These are phyloP conservation scores for Capromys pilorides DNA, from an alignment of 2,797 vertebrate genomes.

Conservation along the genomic window DNA sequence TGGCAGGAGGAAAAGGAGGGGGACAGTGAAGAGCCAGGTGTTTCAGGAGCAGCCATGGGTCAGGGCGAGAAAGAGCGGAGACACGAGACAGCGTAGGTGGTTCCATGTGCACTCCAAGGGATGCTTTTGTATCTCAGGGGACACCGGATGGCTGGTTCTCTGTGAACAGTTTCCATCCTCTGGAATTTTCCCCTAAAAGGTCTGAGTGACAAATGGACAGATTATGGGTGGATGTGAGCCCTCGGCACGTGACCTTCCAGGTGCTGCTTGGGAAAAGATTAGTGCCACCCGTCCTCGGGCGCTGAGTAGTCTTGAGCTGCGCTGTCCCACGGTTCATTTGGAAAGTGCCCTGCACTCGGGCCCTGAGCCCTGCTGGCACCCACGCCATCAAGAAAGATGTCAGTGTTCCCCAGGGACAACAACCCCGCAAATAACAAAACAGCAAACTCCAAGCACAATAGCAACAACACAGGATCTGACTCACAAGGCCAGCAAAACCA, in stretches of 20 bases:
- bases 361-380: background rate
- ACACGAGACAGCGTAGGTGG: background rate
- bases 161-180: background rate
- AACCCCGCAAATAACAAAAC: background rate
- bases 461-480: background rate
- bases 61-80: background rate
- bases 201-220: background rate
- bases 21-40: background rate
- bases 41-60: fast-evolving
- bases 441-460: background rate
- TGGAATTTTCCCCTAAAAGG: background rate
- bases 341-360: background rate
- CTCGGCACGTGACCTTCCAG: background rate
- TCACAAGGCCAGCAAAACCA: background rate
- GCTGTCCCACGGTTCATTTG: background rate
- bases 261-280: background rate
- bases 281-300: background rate
- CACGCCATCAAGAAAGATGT: slow-evolving; percentile 31
- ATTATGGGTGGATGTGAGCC: background rate
- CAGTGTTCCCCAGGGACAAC: background rate
- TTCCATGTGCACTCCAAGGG: background rate
- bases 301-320: background rate
- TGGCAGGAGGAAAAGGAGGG: background rate
- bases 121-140: background rate
- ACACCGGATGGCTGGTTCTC: background rate